Evolutionary conservation across 2,797 vertebrate species (phyloP).

Genomic region (Malurus leucopterus): DNA sequence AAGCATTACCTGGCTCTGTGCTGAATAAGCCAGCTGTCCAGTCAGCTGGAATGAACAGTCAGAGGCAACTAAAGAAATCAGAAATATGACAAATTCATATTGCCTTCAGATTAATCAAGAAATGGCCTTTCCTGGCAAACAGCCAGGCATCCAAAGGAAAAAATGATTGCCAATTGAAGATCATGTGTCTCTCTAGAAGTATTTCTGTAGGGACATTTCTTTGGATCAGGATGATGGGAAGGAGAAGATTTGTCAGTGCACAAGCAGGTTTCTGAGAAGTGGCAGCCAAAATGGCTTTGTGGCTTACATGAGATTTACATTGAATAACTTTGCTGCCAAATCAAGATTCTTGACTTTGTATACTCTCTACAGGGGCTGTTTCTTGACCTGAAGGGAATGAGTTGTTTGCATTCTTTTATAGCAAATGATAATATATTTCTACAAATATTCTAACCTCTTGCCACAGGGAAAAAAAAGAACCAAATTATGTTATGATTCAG

Average conservation of each 20-base stretch:
- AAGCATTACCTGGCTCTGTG: conserved; percentile 2
- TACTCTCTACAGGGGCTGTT: neutral
- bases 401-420: neutral
- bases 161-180: neutral
- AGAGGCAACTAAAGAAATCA: conserved; percentile 12
- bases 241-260: conserved; percentile 4
- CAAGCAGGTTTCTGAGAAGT: conserved; percentile 18
- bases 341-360: neutral
- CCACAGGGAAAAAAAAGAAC: neutral
- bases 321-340: neutral
- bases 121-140: neutral
- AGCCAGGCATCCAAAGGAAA: neutral
- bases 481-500: neutral
- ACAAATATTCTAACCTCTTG: neutral
- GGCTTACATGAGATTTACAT: conserved; percentile 3
- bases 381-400: neutral
- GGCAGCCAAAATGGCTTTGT: conserved; percentile 14
- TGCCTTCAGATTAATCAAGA: neutral
- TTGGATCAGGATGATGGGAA: neutral
- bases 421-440: neutral
- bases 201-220: neutral
- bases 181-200: neutral
- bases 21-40: conserved; percentile 4
- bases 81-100: neutral
- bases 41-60: conserved; percentile 5